Conservation (phyloP, 2,888 invertebrate species). For the Morpho achilles region DNA sequence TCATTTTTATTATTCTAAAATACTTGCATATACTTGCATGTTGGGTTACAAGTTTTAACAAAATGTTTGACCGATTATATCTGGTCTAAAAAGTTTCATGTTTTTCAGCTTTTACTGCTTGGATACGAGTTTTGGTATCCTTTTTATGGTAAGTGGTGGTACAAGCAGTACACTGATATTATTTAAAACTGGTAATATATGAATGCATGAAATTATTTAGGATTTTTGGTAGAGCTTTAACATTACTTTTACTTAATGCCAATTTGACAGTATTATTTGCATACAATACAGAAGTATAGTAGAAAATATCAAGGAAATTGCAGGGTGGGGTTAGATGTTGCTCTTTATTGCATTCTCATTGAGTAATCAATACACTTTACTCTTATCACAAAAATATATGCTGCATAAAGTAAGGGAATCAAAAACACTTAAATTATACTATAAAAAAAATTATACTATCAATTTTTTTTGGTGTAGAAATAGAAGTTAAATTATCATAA, state of each 20-base stretch:
- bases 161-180: constrained; percentile 58
- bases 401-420: too few species aligned
- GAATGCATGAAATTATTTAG: constrained; percentile 22
- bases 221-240: constrained; percentile 22
- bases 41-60: constrained; percentile 27
- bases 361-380: too few species aligned
- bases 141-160: constrained; percentile 76
- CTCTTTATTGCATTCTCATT: too few species aligned
- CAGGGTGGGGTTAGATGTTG: too few species aligned
- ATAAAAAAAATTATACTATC: too few species aligned
- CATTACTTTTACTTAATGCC: constrained; percentile 16
- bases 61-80: constrained; percentile 32
- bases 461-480: too few species aligned
- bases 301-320: too few species aligned
- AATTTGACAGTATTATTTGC: constrained; percentile 1
- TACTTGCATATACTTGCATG: constrained; percentile 27
- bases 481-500: too few species aligned
- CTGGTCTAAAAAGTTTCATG: constrained; percentile 67
- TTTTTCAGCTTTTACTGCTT: constrained; percentile 75
- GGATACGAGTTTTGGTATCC: constrained; percentile 73
- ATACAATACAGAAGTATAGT: too few species aligned
- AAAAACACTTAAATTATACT: too few species aligned
- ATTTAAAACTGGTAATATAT: constrained; percentile 32
- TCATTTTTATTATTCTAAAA: background rate
- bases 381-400: too few species aligned